Evolutionary conservation across 2,888 invertebrate species (phyloP), one percentile per base, ranked within the genome.

Genomic region (Iphiclides podalirius): DNA sequence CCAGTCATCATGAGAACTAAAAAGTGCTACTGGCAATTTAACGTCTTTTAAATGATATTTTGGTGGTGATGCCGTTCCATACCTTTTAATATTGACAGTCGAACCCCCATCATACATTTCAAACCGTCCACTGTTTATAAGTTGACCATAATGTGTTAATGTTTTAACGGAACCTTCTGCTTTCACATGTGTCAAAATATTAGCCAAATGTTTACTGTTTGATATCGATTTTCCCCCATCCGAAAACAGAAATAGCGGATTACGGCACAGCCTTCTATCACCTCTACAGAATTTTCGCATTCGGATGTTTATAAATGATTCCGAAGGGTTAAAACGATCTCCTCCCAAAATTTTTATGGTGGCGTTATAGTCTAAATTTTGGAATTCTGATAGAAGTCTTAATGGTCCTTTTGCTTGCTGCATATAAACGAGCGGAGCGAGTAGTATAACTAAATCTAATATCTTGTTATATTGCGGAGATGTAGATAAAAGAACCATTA

Each of bases 341-440:
- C 54, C 52, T 17, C 68, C 66, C 3, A 68, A 46, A 28, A 66
- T 64, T 31, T 55, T 52, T 7, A 66, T 36, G 2, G 58, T 58
- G 28, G 52, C 44, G 1, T 34, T 40, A 11, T 57, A 59, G 48
- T 65, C 54, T n/a, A 45, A 41, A 17, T 39, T 53, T 14, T 64
- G 60, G 14, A 63, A 61, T 14, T 66, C 59, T 1, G 70, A 61
- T 38, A 75, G 54, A 43, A 65, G 23, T 40, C 59, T 62, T 2
- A 76, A 23, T 11, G 73, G 72, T 20, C 78, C 75, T 59, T 67
- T 64, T 4, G 60, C 61, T 23, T 71, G 57, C 35, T 61, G 57
- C 70, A 79, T 72, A 53, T 64, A 78, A 12, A 64, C 68, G 20
- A 79, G 57, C 15, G 76, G 78, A 6, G 72, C 75, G 9, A 78